A percentile compares a stretch with the other conserved stretches of the same genome.
phyloP scores from a whole-genome alignment of 2,888 invertebrate genomes.

The Heliconius aoede region DNA sequence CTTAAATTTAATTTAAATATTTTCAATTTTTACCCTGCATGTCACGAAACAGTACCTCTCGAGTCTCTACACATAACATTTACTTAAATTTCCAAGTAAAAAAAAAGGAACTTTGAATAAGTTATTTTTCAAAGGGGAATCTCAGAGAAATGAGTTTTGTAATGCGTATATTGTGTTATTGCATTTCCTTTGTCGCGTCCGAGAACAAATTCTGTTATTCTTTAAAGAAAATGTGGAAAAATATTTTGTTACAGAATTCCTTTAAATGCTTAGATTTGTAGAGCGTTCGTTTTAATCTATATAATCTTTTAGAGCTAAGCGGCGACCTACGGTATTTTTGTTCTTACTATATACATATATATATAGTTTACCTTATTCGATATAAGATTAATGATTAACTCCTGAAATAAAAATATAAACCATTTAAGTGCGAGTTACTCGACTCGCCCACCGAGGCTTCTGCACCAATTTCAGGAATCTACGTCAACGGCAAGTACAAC shows the following conservation, averaged over 20 bases:
- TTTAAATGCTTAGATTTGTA: constrained; percentile 23
- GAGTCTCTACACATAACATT: neutral
- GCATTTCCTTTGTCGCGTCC: constrained; percentile 35
- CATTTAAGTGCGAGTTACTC: no score
- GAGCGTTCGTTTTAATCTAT: constrained; percentile 19
- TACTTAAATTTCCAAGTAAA: neutral
- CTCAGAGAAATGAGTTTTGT: constrained; percentile 37
- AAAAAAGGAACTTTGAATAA: neutral
- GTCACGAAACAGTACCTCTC: neutral
- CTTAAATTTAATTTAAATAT: no score
- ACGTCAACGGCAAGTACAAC: no score
- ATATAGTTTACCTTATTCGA: no score
- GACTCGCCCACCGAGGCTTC: no score
- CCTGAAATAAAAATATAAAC: no score
- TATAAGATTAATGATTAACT: no score
- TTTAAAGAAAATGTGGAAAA: constrained; percentile 28
- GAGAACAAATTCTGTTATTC: constrained; percentile 36
- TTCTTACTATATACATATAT: neutral
- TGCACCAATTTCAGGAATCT: no score
- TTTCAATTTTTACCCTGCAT: no score
- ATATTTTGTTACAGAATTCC: constrained; percentile 28
- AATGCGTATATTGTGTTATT: constrained; percentile 39
- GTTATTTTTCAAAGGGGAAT: constrained; percentile 10
- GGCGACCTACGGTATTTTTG: neutral
- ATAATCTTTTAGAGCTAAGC: constrained; percentile 11